Evolutionary conservation across 2,113 vertebrate genomes (phyloP), one percentile per base, ranked within the genome.

Genomic region (Poicephalus gulielmi): DNA sequence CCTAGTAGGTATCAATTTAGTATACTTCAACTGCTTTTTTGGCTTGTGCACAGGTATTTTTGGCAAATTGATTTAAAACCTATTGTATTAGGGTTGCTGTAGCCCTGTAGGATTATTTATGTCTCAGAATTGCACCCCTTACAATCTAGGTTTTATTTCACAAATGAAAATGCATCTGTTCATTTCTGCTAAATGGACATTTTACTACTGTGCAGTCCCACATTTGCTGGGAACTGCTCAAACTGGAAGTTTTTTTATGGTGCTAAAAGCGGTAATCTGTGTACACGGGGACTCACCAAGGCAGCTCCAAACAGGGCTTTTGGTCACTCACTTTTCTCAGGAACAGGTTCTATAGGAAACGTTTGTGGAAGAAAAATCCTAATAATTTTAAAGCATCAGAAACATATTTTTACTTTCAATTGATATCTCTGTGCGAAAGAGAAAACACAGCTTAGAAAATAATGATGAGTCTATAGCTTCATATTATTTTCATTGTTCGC

Each of bases 401-500:
- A 96, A 79, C 77, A 82, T 49, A 88, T 91, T 96, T 95, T 95
- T 76, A 88, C 87, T 92, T 77, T 89, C 95, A 93, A 20, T 82
- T 77, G 66, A 92, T 91, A 94, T 92, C 91, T 95, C 62, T 84
- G 70, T 91, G 86, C 92, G 87, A 28, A 94, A 82, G 86, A 62
- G 77, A 86, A 94, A 86, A n/a, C 39, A 49, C 47, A 30, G 66
- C 85, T 52, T 68, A 53, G 83, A 88, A 86, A 94, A 91, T 79
- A 94, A 60, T 14, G 73, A 88, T 83, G 90, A 25, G 67, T 93
- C 73, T 69, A 28, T 79, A 85, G 62, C 77, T 91, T 88, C 75
- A 49, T 76, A 84, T 89, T 82, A 74, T 92, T 86, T 83, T 68
- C 77, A 18, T 74, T 76, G 60, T 60, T 93, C 78, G 66, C 78